Percentiles rank a stretch among this genome's conserved stretches.
Evolutionary conservation across 2,797 vertebrate species (phyloP).

Genomic region (Leptatherina wallacei): DNA sequence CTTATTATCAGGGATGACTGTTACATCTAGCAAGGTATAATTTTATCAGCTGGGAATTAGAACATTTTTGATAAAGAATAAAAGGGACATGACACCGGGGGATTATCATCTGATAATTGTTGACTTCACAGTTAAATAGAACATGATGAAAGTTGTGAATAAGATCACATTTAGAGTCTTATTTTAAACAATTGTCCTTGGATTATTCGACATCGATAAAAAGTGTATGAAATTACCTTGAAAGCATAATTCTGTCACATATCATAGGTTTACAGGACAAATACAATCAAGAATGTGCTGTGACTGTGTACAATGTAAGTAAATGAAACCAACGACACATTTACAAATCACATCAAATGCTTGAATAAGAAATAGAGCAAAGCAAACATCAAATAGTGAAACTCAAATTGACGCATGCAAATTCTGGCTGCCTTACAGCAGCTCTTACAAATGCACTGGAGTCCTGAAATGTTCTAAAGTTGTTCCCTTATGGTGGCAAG

Average conservation of each 20-base stretch:
- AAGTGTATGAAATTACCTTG: not conserved
- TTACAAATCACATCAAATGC: too few relatives aligned
- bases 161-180: not conserved
- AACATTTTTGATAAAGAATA: slow-evolving; percentile 18
- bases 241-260: not conserved
- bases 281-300: not conserved
- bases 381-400: too few relatives aligned
- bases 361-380: not conserved
- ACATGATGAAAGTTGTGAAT: slow-evolving; percentile 11
- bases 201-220: not conserved
- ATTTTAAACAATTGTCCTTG: not conserved
- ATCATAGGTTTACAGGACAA: not conserved
- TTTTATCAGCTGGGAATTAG: slow-evolving; percentile 42
- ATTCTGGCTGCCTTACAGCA: too few relatives aligned
- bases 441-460: too few relatives aligned
- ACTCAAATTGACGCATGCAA: too few relatives aligned
- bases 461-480: too few relatives aligned
- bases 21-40: slow-evolving; percentile 32
- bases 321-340: not conserved
- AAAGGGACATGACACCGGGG: not conserved
- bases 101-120: slow-evolving; percentile 10
- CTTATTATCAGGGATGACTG: slow-evolving; percentile 10
- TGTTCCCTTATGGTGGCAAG: too few relatives aligned
- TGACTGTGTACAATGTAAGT: not conserved
- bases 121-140: not conserved